These are phyloP conservation scores for Listronotus bonariensis DNA, from an alignment of 1,140 invertebrate genomes.

Conservation along the genomic window DNA sequence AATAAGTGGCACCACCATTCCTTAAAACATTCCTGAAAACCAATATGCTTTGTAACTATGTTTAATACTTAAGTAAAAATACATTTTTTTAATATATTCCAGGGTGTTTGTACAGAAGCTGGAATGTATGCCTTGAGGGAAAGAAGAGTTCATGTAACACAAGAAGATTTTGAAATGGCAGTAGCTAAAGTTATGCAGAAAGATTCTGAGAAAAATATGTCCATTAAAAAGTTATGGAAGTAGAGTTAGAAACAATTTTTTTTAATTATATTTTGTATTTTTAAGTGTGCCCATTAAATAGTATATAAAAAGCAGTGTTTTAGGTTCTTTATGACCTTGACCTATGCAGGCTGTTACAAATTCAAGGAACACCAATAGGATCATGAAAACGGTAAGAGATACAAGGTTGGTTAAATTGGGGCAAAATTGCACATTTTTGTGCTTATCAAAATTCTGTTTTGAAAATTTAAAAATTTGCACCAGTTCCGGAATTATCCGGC, in stretches of 20 bases:
- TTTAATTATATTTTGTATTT: slow-evolving; percentile 9
- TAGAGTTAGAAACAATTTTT: slow-evolving; percentile 58
- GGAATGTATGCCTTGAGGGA: slow-evolving; percentile 99
- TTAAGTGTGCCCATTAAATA: slow-evolving; percentile 13
- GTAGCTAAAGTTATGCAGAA: slow-evolving; percentile 99
- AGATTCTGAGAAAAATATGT: slow-evolving; percentile 99
- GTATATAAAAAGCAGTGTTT: not conserved
- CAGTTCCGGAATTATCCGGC: too few species aligned
- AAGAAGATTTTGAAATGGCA: slow-evolving; percentile 99
- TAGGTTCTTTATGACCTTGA: not conserved
- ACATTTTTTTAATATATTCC: slow-evolving; percentile 45
- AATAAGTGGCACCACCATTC: too few species aligned
- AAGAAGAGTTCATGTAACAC: slow-evolving; percentile 97
- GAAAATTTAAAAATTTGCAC: too few species aligned
- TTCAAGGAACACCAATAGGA: too few species aligned
- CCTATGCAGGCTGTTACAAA: too few species aligned
- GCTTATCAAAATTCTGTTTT: too few species aligned
- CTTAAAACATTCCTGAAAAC: too few species aligned
- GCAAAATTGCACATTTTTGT: too few species aligned
- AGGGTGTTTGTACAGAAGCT: slow-evolving; percentile 98
- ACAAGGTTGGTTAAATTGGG: too few species aligned
- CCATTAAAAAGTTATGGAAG: slow-evolving; percentile 99
- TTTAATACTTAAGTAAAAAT: too few species aligned
- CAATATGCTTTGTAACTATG: too few species aligned
- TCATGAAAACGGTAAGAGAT: too few species aligned